Base-by-base conservation (phyloP, 2,888 invertebrate species). In the Eulithis prunata region DNA sequence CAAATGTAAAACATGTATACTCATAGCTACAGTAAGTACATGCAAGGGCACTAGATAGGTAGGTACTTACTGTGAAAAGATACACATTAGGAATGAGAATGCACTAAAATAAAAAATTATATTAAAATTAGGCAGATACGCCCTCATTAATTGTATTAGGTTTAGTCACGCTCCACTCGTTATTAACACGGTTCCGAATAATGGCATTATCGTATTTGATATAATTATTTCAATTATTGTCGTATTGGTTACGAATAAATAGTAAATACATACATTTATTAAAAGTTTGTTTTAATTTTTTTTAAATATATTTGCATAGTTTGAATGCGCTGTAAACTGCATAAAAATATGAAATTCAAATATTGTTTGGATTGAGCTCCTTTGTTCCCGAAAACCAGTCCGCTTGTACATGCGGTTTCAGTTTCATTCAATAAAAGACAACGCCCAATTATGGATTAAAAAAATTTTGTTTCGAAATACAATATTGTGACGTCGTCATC, bases 171-270 rank as follows among this genome's bases (percentile, higher is more conserved):
- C 71, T 71, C 73, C 67, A 38, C 57, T 62, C 69, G 71, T 76
- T 76, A 79, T 79, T 77, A 78, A 72, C 73, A 69, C 65, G n/a
- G 47, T 43, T 52, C n/a, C 47, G 57, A 47, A 60, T 63, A 69
- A 64, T 60, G 61, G 43, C n/a, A 45, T 58, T 62, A 38, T 14
- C 55, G 36, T 56, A 62, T 41, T 21, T 53, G 10, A 53, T 63
- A 57, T n/a, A 62, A 32, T 47, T 54, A 52, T 32, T 32, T 32
- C 32, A 32, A 32, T 32, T 32, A 32, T 32, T 32, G 21, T 21
- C 21, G 32, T 32, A 32, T 32, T 32, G 1, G 32, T 32, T 32
- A 32, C 32, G 32, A 32, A 32, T 3, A 32, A 32, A 32, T 6
- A 32, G 21, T 21, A 21, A 21, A 21, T 21, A 21, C 21, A 1